A percentile compares a stretch with the other conserved stretches of the same genome.
Conservation (phyloP, 2,113 vertebrate genomes). For the Protobothrops mucrosquamatus region DNA sequence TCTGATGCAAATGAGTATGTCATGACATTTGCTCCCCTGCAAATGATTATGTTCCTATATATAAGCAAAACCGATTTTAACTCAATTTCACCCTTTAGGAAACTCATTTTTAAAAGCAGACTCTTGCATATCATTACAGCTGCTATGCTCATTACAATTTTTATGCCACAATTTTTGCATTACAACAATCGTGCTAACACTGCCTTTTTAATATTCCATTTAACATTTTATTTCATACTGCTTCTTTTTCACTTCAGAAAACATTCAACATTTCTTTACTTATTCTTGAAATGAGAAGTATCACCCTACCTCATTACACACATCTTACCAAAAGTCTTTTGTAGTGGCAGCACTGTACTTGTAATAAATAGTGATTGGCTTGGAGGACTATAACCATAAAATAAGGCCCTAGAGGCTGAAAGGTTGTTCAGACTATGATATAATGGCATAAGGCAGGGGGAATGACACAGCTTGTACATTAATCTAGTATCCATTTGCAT, state of each 20-base stretch:
- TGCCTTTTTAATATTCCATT: background rate
- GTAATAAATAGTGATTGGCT: conserved; percentile 51
- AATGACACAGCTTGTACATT: conserved; percentile 41
- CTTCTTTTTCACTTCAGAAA: accelerated
- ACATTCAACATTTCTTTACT: background rate
- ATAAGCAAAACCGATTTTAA: conserved; percentile 16
- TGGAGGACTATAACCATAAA: conserved; percentile 48
- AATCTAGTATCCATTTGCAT: conserved; percentile 45
- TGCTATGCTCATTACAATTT: background rate
- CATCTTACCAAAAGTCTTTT: conserved; percentile 32
- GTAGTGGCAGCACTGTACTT: conserved; percentile 20
- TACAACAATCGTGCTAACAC: background rate
- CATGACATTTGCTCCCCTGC: background rate
- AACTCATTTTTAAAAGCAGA: background rate
- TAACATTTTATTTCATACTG: conserved; percentile 3
- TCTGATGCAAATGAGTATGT: background rate
- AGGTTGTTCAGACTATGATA: conserved; percentile 42
- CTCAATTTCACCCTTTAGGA: background rate
- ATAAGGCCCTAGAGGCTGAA: conserved; percentile 45
- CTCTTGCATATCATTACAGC: background rate
- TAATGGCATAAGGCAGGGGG: conserved; percentile 34
- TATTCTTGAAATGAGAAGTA: background rate
- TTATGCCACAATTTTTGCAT: background rate
- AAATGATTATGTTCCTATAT: background rate
- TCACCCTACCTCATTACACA: conserved; percentile 22